Conservation (phyloP, 2,888 invertebrate genomes). For the Marronus borbonicus region DNA sequence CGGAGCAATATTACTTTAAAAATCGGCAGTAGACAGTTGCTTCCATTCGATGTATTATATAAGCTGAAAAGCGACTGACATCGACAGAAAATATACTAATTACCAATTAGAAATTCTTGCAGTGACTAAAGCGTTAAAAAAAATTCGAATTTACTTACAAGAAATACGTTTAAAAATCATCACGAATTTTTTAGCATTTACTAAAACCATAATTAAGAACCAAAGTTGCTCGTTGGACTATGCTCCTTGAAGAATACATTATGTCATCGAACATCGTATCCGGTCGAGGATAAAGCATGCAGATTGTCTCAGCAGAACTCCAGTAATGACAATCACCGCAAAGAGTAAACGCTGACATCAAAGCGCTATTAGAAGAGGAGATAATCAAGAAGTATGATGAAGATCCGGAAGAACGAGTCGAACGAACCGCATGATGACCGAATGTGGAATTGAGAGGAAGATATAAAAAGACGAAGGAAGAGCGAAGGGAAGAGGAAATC, state of each 20-base stretch:
- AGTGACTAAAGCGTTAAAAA: conserved; percentile 62
- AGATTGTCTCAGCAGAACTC: conserved; percentile 59
- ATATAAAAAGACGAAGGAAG: too few relatives aligned
- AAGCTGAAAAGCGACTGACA: conserved; percentile 61
- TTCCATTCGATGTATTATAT: conserved; percentile 62
- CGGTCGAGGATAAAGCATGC: conserved; percentile 59
- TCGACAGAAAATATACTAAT: conserved; percentile 61
- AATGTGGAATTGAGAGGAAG: too few relatives aligned
- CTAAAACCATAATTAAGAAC: conserved; percentile 62
- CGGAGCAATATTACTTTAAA: conserved; percentile 60
- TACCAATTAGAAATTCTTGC: conserved; percentile 66
- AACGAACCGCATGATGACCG: too few relatives aligned
- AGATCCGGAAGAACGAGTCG: too few relatives aligned
- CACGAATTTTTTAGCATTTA: conserved; percentile 62
- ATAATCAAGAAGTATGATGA: too few relatives aligned
- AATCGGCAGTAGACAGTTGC: conserved; percentile 53
- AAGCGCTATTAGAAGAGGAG: too few relatives aligned
- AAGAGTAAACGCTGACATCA: not conserved
- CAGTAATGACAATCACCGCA: conserved; percentile 44
- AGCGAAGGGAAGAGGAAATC: too few relatives aligned
- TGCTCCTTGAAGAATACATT: conserved; percentile 61
- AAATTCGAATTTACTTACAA: conserved; percentile 63
- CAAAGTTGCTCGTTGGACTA: conserved; percentile 62
- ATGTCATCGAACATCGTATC: conserved; percentile 59
- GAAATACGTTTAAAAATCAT: conserved; percentile 61